Base-by-base conservation (phyloP, 2,797 vertebrate genomes). In the Crypturellus tataupa region DNA sequence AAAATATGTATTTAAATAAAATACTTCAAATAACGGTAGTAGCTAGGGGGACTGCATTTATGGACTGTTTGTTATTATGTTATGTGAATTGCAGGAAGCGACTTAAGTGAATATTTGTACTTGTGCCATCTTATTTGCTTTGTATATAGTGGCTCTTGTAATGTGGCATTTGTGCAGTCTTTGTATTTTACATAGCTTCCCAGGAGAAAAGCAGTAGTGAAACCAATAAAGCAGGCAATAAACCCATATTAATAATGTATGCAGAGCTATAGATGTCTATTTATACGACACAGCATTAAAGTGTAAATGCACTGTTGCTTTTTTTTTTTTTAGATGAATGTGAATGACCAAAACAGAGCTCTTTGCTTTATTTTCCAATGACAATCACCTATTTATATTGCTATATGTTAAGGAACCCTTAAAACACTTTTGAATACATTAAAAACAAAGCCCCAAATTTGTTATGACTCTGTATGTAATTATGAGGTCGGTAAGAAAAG, bases 211-310 rank as follows among this genome's bases (percentile, higher is more conserved):
- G 67, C 93, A 93, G 94, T 76, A 85, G 87, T 89, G 95, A 96
- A 98, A 95, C 97, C 97, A 98, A 97, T 98, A 98, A 98, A 97
- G 90, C 87, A 94, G 82, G 97, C 96, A 97, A 98, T 98, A 97
- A 98, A 97, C 78, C 42, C 1, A 0, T 96, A 98, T 98, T 98
- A 98, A 98, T 98, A 98, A 98, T 98, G 97, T 93, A 98, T 98
- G 97, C 91, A 80, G 85, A 96, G 95, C 96, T 96, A 93, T 97
- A 96, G 82, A 96, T 94, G 96, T 93, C 98, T 97, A 75, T 97
- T 97, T 97, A 97, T 96, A 95, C 93, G 95, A 96, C 83, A 78
- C 85, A 82, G 95, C 91, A 97, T 92, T 96, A 91, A 95, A 96
- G 71, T 69, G 82, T 84, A 97, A 97, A 94, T 51, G 83, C n/a